Conservation (phyloP, 2,113 vertebrate genomes). For the Eretmochelys imbricata region DNA sequence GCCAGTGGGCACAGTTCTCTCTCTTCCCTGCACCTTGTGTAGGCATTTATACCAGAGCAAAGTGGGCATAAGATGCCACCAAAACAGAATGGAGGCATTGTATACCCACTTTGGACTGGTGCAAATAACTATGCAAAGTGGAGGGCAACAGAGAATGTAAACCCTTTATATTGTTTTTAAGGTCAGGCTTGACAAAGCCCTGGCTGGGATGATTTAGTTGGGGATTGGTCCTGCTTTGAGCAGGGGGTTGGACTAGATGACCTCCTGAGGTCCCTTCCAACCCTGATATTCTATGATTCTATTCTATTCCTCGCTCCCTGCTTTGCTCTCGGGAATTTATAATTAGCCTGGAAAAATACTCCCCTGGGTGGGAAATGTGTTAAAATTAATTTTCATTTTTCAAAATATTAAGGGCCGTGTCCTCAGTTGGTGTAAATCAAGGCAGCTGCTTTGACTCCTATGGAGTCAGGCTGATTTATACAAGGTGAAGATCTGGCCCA, state of each 20-base stretch:
- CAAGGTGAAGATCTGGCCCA: neutral
- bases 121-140: rapidly evolving
- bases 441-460: neutral
- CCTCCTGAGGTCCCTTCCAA: no score
- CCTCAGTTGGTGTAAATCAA: rapidly evolving
- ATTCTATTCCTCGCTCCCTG: neutral
- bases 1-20: neutral
- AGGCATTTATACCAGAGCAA: rapidly evolving
- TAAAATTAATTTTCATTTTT: neutral
- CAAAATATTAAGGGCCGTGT: neutral
- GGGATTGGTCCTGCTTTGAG: no score
- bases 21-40: neutral
- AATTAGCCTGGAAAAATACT: neutral
- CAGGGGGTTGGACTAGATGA: no score
- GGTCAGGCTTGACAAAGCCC: no score
- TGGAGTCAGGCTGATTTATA: neutral
- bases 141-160: rapidly evolving
- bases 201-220: no score
- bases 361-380: neutral
- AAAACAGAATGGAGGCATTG: neutral
- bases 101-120: rapidly evolving
- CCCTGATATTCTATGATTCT: no score
- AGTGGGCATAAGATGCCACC: rapidly evolving
- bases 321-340: neutral
- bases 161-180: neutral